Base-by-base conservation (phyloP, 2,888 invertebrate genomes). In the Drosophila barbarae region DNA sequence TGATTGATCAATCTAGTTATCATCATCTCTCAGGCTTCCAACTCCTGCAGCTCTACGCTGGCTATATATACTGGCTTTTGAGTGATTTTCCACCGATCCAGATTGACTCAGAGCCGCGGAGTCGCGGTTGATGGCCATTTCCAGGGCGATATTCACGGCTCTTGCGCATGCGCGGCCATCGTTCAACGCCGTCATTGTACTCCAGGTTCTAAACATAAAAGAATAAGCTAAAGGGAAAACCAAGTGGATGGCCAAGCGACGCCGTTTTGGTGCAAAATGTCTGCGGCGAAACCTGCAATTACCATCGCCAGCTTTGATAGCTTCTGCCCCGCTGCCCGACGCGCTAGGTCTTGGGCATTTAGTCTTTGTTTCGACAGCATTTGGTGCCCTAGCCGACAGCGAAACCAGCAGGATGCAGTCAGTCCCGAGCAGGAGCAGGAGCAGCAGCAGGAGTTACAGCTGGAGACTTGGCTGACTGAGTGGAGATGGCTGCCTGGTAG, bases 251-350 rank as follows among this genome's bases (percentile, higher is more conserved):
- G 38, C 5, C 7, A 18, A 26, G 32, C 38, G 42, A 58, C 68
- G 69, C 76, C 77, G 69, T 72, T 81, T 78, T 84, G 84, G 84
- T 84, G 82, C 85, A 82, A 82, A 82, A 85, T 84, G 84, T 84
- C 84, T 72, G 85, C 68, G 73, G 79, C 78, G 69, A 73, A 84
- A 86, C 87, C 86, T 77, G 79, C 87, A 86, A 86, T 86, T 86
- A 86, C 86, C 87, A 86, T 84, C 86, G 81, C 86, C 81, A 79
- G 79, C 75, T 81, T 76, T 86, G 86, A 86, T 87, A 84, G 85
- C 76, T 72, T 52, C 59, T 42, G 32, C 36, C 15, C 42, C 15
- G 10, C 38, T 32, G 35, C 47, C n/a, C 13, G 26, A 30, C 10
- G 30, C 38, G 34, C 64, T 35, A 81, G 82, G 82, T 64, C 81